Base-by-base conservation (phyloP, 2,888 invertebrate genomes). In the Plutella xylostella region DNA sequence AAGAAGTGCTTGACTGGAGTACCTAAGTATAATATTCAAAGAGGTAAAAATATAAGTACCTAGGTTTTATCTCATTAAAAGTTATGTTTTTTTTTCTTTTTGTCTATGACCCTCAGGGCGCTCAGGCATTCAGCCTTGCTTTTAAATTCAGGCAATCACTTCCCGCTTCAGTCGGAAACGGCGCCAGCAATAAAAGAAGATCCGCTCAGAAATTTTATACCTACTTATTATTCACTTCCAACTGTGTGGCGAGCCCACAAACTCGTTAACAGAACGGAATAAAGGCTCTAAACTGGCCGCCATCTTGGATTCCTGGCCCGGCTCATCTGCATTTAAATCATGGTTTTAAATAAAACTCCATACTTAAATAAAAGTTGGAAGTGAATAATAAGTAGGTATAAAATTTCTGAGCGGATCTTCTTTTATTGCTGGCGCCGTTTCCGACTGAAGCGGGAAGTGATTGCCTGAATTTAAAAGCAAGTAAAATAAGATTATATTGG, bases 241-340 rank as follows among this genome's bases (percentile, higher is more conserved):
- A 58, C 55, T 54, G 14, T 33, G n/a, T n/a, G n/a, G n/a, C 11
- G n/a, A 28, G 9, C 28, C 31, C 14, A 15, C n/a, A 33, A 37
- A 20, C 4, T 37, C 37, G 37, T 37, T 19, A 35, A 18, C 17
- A 4, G 12, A 35, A 35, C 12, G 12, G 37, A 3, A 19, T 37
- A 9, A 37, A 18, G 5, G 35, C 35, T 7, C 11, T 12, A n/a
- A 7, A 7, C 33, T 31, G 4, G 14, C 25, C 15, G 14, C 39
- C 22, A 4, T 37, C 37, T 37, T 7, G n/a, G 37, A 19, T 11
- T 30, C 18, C n/a, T 9, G 35, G 3, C 25, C 4, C 45, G 49
- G 49, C 65, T 70, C 70, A 74, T 74, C 73, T 74, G 65, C 73
- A 74, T 74, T 71, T 70, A 73, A 68, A 74, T 74, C 68, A 73